A percentile compares a stretch with the other conserved stretches of the same genome.
Evolutionary conservation across 2,797 vertebrate species (phyloP).

Genomic region (Xenops minutus): DNA sequence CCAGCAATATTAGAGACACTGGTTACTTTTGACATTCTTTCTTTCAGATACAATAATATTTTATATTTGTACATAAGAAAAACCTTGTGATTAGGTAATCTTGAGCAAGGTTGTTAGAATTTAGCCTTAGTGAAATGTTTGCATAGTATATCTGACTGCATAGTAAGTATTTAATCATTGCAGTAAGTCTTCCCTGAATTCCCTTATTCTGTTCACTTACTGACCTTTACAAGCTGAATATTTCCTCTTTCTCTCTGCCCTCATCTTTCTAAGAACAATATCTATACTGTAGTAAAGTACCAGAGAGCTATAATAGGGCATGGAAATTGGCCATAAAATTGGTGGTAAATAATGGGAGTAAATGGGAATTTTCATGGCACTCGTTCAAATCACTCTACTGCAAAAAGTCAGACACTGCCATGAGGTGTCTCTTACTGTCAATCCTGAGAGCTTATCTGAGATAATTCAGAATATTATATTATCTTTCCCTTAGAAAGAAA

Average conservation of each 20-base stretch:
- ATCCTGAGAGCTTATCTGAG: constrained; percentile 13
- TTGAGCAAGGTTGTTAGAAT: background rate
- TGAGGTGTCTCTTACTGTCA: background rate
- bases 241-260: background rate
- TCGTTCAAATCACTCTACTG: constrained; percentile 18
- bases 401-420: background rate
- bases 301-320: background rate
- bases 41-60: background rate
- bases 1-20: background rate
- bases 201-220: background rate
- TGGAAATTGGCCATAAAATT: constrained; percentile 34
- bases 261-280: background rate
- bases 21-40: background rate
- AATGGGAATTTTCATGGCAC: constrained; percentile 45
- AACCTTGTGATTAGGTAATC: background rate
- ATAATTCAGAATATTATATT: constrained; percentile 32
- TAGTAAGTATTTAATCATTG: constrained; percentile 40
- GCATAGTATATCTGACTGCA: background rate
- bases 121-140: background rate
- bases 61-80: background rate
- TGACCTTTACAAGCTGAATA: constrained; percentile 37
- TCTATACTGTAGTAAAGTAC: background rate
- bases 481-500: constrained; percentile 23
- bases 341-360: constrained; percentile 40
- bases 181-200: background rate